phyloP scores from a whole-genome alignment of 2,888 invertebrate genomes.

The Diloba caeruleocephala region DNA sequence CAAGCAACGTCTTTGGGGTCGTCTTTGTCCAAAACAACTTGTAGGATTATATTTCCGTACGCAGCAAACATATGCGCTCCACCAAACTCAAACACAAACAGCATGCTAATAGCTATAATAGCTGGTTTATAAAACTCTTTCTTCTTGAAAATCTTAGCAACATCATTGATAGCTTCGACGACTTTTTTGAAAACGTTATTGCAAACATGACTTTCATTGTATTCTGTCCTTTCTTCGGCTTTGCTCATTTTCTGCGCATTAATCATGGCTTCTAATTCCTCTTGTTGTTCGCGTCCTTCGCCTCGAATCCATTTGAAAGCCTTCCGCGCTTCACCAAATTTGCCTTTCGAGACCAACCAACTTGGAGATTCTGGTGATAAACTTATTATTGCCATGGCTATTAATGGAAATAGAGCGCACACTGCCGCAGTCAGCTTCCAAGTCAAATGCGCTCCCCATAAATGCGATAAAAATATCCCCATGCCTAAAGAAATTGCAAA shows the following conservation, averaged over 20 bases:
- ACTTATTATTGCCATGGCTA: conserved; percentile 81
- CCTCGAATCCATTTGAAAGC: conserved; percentile 90
- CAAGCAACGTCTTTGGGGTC: conserved; percentile 77
- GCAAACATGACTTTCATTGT: conserved; percentile 58
- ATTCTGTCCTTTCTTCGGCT: conserved; percentile 63
- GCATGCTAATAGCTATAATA: conserved; percentile 82
- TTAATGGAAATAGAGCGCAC: conserved; percentile 84
- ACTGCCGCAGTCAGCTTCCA: conserved; percentile 90
- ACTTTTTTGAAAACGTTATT: conserved; percentile 68
- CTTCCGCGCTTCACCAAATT: conserved; percentile 87
- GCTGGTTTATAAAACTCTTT: conserved; percentile 84
- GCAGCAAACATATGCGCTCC: conserved; percentile 85
- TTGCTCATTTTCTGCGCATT: conserved; percentile 73
- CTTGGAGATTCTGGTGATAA: conserved; percentile 91
- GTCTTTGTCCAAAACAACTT: conserved; percentile 76
- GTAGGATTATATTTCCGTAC: conserved; percentile 81
- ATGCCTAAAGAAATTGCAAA: conserved; percentile 90
- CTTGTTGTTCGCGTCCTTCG: conserved; percentile 76
- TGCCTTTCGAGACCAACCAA: conserved; percentile 91
- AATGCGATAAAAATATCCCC: conserved; percentile 91
- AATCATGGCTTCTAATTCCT: conserved; percentile 82
- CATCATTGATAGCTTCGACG: conserved; percentile 67
- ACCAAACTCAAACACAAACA: conserved; percentile 84
- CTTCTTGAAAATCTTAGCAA: conserved; percentile 80
- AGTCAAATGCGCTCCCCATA: conserved; percentile 90